phyloP scores from a whole-genome alignment of 2,113 vertebrate species.

The Arenaria interpres region DNA sequence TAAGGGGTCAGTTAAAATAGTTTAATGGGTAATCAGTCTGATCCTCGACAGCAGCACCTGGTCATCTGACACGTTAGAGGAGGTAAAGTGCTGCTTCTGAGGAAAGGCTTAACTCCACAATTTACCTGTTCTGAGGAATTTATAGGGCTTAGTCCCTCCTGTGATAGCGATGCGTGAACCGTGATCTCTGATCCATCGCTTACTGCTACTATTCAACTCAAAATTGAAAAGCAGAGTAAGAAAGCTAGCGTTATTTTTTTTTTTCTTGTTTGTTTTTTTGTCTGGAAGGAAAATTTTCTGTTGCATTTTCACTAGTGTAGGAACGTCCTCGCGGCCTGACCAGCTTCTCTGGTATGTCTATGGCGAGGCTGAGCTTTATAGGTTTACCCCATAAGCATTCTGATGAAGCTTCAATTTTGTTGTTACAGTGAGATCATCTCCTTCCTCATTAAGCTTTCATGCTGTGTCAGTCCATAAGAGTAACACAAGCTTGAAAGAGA shows the following conservation, averaged over 20 bases:
- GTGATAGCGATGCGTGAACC: not conserved
- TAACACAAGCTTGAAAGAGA: constrained; percentile 45
- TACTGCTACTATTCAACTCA: not conserved
- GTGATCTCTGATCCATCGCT: not conserved
- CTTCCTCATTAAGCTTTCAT: constrained; percentile 67
- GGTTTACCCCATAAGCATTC: constrained; percentile 57
- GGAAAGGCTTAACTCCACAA: not conserved
- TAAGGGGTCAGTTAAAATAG: not conserved
- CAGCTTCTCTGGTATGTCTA: constrained; percentile 36
- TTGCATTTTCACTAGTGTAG: not conserved
- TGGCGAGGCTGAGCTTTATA: constrained; percentile 2
- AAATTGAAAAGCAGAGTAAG: not conserved
- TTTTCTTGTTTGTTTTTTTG: not conserved
- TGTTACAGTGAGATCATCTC: constrained; percentile 68
- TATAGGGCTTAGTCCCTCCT: not conserved
- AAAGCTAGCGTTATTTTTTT: not conserved
- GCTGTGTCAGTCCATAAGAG: constrained; percentile 68
- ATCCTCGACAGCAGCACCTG: not conserved
- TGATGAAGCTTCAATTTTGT: constrained; percentile 58
- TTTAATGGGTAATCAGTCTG: not conserved
- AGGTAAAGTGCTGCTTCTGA: not conserved
- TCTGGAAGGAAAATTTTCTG: not conserved
- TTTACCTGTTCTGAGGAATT: not conserved
- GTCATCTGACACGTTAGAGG: not conserved
- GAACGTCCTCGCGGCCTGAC: not conserved